phyloP scores from a whole-genome alignment of 2,113 vertebrate genomes.

The Nicator chloris region DNA sequence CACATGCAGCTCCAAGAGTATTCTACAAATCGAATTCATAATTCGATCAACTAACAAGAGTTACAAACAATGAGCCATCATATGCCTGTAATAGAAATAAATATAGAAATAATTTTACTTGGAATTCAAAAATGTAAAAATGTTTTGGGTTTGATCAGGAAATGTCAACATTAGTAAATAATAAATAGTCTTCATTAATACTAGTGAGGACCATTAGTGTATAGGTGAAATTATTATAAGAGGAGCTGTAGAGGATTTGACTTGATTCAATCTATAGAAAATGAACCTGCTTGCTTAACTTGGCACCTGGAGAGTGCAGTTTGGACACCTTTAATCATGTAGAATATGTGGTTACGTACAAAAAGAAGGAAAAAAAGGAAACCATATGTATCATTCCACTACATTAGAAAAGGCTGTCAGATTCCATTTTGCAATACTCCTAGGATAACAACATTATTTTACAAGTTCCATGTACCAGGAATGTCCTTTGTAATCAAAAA shows the following conservation, averaged over 20 bases:
- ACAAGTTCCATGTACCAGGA: neutral
- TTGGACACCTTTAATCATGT: neutral
- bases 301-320: neutral
- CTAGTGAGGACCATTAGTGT: neutral
- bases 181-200: neutral
- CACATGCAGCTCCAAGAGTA: neutral
- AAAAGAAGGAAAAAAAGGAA: neutral
- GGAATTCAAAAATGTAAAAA: neutral
- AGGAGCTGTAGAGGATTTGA: neutral
- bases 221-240: neutral
- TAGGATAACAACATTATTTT: neutral
- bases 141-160: neutral
- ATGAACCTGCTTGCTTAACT: neutral
- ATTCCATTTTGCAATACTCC: neutral
- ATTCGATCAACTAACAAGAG: neutral
- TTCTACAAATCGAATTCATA: neutral
- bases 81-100: neutral
- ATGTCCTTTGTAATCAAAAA: neutral
- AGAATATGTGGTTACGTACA: neutral
- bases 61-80: neutral
- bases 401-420: neutral
- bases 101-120: neutral
- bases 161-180: neutral
- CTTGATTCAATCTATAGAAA: neutral
- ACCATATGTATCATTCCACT: neutral